A percentile compares a stretch with the other conserved stretches of the same genome.
These are phyloP conservation scores for Gobius niger DNA, from an alignment of 2,113 vertebrate genomes.

Conservation along the genomic window DNA sequence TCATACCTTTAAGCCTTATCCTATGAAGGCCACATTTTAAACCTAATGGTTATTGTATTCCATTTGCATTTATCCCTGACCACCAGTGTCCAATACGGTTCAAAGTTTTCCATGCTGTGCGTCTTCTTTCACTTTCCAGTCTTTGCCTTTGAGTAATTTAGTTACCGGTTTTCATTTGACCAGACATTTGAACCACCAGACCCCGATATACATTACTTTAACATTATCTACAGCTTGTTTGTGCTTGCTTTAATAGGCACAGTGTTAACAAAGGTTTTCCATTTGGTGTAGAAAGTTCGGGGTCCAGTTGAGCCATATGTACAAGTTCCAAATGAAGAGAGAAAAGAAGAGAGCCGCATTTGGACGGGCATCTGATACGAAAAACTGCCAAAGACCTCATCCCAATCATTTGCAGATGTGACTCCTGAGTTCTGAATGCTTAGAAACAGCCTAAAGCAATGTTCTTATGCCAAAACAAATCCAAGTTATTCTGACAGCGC, in stretches of 20 bases:
- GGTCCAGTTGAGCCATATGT: neutral
- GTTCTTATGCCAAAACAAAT: neutral
- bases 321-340: neutral
- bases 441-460: neutral
- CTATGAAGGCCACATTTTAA: neutral
- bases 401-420: neutral
- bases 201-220: no score
- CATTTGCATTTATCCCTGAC: neutral
- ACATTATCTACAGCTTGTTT: no score
- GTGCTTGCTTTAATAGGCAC: no score
- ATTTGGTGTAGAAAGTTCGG: neutral
- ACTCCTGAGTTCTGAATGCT: neutral
- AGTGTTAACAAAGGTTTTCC: no score
- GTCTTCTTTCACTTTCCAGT: conserved; percentile 71
- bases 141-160: conserved; percentile 61
- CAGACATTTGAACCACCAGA: no score
- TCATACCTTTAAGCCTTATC: neutral
- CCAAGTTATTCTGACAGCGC: neutral
- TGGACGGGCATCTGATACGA: neutral
- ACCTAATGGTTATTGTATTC: no score
- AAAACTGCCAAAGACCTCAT: neutral
- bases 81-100: conserved; percentile 41
- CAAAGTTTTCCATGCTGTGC: conserved; percentile 61
- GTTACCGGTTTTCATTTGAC: conserved; percentile 47
- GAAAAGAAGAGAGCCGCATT: neutral